Percentiles rank a stretch among this genome's conserved stretches.
Conservation (phyloP, 2,797 vertebrate species). For the Darevskia mixta region DNA sequence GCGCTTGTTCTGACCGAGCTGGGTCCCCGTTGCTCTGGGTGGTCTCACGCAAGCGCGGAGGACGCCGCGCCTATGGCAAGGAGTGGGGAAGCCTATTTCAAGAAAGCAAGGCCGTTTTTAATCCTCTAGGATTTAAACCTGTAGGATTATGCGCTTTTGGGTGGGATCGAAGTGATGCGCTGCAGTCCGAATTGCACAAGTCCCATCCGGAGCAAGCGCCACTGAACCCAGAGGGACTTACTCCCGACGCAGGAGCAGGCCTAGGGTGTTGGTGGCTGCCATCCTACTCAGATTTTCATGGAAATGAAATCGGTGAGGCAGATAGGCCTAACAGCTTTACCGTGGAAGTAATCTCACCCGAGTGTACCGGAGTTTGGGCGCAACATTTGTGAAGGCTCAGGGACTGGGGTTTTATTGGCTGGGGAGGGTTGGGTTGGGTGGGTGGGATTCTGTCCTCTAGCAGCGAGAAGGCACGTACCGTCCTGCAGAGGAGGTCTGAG, state of each 20-base stretch:
- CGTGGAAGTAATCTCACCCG: background rate
- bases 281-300: too few species aligned
- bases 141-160: background rate
- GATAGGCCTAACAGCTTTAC: background rate
- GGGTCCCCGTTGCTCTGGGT: too few species aligned
- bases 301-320: background rate
- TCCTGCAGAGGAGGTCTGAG: conserved; percentile 87
- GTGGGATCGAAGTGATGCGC: background rate
- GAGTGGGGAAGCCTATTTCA: background rate
- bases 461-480: conserved; percentile 76
- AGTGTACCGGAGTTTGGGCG: too few species aligned
- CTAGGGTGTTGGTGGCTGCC: background rate
- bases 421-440: background rate
- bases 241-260: background rate
- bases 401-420: background rate
- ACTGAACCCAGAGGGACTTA: background rate
- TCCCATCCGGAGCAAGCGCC: background rate
- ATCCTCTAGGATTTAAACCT: too few species aligned
- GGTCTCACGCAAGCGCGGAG: background rate
- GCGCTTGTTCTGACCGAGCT: rapidly evolving
- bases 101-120: background rate
- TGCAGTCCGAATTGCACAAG: background rate
- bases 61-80: background rate
- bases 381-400: too few species aligned
- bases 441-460: background rate